Evolutionary conservation across 2,113 vertebrate genomes (phyloP).

Genomic region (Corydoras sp.): DNA sequence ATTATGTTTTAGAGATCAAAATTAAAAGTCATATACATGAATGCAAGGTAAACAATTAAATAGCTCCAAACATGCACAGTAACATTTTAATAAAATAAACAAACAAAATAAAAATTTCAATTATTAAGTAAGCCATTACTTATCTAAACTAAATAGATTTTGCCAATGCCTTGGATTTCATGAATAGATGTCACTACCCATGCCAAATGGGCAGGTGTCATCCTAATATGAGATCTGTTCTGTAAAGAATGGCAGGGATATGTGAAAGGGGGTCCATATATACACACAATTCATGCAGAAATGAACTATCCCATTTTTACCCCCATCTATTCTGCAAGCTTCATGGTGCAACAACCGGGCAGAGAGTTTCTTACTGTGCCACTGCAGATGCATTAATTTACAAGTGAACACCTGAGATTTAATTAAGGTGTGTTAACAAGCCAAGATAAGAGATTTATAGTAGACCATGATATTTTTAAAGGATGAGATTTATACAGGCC

Average conservation of each 20-base stretch:
- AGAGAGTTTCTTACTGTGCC: conserved; percentile 43
- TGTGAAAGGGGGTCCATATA: conserved; percentile 51
- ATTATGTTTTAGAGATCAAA: conserved; percentile 40
- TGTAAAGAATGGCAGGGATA: conserved; percentile 51
- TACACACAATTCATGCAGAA: conserved; percentile 41
- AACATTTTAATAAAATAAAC: too few species aligned
- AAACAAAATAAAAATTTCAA: neutral
- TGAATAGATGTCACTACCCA: conserved; percentile 79
- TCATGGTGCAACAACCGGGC: neutral
- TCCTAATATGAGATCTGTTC: conserved; percentile 51
- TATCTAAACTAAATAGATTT: conserved; percentile 4
- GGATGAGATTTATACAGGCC: too few species aligned
- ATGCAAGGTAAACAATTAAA: too few species aligned
- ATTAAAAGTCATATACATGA: too few species aligned
- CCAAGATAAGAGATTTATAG: conserved; percentile 51
- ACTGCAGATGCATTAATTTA: conserved; percentile 77
- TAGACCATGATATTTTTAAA: neutral
- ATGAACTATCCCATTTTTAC: conserved; percentile 24
- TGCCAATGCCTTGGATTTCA: conserved; percentile 69
- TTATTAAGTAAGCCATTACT: too few species aligned
- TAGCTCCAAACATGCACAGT: too few species aligned
- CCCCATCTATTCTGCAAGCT: conserved; percentile 15
- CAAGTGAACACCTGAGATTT: conserved; percentile 72
- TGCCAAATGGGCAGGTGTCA: conserved; percentile 71
- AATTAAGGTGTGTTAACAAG: conserved; percentile 85